phyloP scores from a whole-genome alignment of 2,888 invertebrate species.

The Coremacera marginata region DNA sequence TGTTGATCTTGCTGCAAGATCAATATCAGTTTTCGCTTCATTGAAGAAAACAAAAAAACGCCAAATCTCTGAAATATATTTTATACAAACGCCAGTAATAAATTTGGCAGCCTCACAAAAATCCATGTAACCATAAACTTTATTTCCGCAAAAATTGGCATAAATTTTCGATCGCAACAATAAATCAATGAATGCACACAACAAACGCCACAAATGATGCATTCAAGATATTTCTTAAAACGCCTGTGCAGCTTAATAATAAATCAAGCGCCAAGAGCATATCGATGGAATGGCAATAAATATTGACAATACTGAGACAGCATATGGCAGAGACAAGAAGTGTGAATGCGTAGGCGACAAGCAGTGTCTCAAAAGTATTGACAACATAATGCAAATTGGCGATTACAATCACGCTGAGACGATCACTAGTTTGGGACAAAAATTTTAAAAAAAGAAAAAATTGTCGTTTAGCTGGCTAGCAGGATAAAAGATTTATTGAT shows the following conservation, averaged over 20 bases:
- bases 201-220: slow-evolving; percentile 2
- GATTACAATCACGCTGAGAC: not conserved
- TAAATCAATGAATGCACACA: slow-evolving; percentile 36
- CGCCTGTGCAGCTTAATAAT: not conserved
- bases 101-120: slow-evolving; percentile 1
- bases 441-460: not conserved
- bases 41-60: no score
- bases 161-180: slow-evolving; percentile 36
- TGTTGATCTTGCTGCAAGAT: no score
- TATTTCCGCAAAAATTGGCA: slow-evolving; percentile 28
- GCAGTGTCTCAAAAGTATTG: slow-evolving; percentile 8
- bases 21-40: no score
- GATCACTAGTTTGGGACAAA: not conserved
- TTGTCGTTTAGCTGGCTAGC: no score
- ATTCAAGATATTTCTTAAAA: not conserved
- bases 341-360: slow-evolving; percentile 17
- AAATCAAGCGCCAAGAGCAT: not conserved
- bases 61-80: not conserved
- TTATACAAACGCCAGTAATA: slow-evolving; percentile 22
- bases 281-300: slow-evolving; percentile 22
- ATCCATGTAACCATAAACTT: not conserved
- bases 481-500: no score
- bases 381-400: slow-evolving; percentile 27
- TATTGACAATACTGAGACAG: slow-evolving; percentile 15
- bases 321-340: not conserved